These are phyloP conservation scores for Capromys pilorides DNA, from an alignment of 2,797 vertebrate species.

Conservation along the genomic window DNA sequence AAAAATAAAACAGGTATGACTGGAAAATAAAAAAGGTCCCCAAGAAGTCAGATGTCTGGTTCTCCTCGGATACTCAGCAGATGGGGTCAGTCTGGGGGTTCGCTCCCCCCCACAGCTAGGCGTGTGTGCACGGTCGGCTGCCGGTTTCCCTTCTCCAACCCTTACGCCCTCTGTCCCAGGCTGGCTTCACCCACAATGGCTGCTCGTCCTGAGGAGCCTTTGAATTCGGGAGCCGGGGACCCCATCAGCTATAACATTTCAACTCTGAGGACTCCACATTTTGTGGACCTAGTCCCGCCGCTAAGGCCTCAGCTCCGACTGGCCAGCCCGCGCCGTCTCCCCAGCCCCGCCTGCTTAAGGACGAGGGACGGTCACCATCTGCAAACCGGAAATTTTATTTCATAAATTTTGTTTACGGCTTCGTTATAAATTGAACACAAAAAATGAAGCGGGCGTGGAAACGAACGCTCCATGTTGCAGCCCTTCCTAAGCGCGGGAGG, in stretches of 20 bases:
- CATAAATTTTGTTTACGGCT: neutral
- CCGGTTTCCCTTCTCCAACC: neutral
- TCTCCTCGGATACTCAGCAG: neutral
- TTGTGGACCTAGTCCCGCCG: neutral
- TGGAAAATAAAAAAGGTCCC: neutral
- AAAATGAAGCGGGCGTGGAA: neutral
- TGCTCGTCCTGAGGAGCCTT: neutral
- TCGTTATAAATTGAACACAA: neutral
- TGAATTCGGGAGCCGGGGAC: neutral
- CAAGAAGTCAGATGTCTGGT: neutral
- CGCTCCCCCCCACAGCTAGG: accelerated
- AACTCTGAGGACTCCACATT: neutral
- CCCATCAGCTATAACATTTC: neutral
- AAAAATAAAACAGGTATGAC: constrained; percentile 14
- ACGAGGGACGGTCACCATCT: neutral
- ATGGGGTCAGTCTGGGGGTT: neutral
- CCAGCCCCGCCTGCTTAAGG: neutral
- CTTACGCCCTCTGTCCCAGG: neutral
- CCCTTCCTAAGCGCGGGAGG: neutral
- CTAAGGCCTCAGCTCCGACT: neutral
- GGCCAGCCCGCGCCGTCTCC: neutral
- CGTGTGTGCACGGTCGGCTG: accelerated
- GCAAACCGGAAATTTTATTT: neutral
- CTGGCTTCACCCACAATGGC: neutral
- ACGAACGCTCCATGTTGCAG: too few relatives aligned